These are phyloP conservation scores for Zygothrica quintamaculata DNA, from an alignment of 2,888 invertebrate species.

Conservation along the genomic window DNA sequence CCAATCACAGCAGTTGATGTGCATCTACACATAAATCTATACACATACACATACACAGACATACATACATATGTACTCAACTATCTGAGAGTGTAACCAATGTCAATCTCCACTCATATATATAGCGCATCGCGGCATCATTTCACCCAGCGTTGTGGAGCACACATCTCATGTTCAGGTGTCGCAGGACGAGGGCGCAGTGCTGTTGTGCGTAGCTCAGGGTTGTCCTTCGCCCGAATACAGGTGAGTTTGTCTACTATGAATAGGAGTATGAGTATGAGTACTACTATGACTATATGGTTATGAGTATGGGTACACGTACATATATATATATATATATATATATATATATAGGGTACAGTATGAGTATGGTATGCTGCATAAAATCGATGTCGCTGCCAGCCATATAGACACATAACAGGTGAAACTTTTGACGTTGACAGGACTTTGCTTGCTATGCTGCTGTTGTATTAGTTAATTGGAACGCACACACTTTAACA, in stretches of 20 bases:
- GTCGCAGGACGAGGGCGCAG: slow-evolving; percentile 90
- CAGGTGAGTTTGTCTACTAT: no score
- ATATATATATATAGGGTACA: no score
- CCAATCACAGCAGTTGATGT: slow-evolving; percentile 27
- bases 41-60: slow-evolving; percentile 5
- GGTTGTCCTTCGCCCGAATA: slow-evolving; percentile 92
- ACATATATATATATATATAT: no score
- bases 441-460: slow-evolving; percentile 33
- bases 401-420: slow-evolving; percentile 40
- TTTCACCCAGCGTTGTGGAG: slow-evolving; percentile 89
- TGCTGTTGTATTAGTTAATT: slow-evolving; percentile 64
- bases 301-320: background rate
- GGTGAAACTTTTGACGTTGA: slow-evolving; percentile 75
- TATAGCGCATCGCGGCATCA: slow-evolving; percentile 89
- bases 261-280: background rate
- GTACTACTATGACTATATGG: background rate
- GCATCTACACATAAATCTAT: slow-evolving; percentile 4
- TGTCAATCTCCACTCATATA: slow-evolving; percentile 66
- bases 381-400: slow-evolving; percentile 66
- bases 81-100: slow-evolving; percentile 54
- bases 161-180: slow-evolving; percentile 89
- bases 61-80: slow-evolving; percentile 5
- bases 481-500: slow-evolving; percentile 58
- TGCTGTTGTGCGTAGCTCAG: slow-evolving; percentile 91
- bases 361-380: slow-evolving; percentile 86